phyloP scores from a whole-genome alignment of 2,113 vertebrate species.

The Mola mola region DNA sequence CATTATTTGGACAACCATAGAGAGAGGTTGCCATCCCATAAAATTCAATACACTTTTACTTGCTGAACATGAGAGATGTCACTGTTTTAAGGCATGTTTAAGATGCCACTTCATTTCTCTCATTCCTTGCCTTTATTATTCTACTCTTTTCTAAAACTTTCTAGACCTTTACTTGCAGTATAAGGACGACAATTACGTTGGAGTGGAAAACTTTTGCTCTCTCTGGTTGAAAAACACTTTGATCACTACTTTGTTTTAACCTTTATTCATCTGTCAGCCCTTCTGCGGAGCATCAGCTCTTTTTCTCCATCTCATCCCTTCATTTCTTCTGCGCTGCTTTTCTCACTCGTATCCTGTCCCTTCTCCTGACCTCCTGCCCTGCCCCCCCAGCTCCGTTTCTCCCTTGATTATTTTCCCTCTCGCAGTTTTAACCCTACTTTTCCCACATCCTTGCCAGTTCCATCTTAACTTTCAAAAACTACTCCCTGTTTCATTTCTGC shows the following conservation, averaged over 20 bases:
- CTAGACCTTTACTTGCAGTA: too few species aligned
- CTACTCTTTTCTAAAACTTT: too few species aligned
- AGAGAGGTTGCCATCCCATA: too few species aligned
- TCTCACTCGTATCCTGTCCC: not conserved
- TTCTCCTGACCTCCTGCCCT: not conserved
- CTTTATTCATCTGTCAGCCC: not conserved
- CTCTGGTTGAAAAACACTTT: not conserved
- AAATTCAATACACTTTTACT: too few species aligned
- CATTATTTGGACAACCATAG: not conserved
- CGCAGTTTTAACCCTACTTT: conserved; percentile 26
- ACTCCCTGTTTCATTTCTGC: conserved; percentile 12
- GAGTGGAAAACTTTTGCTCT: not conserved
- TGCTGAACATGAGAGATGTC: too few species aligned
- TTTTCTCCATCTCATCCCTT: not conserved
- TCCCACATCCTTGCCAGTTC: conserved; percentile 14
- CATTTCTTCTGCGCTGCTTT: not conserved
- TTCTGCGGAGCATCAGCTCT: not conserved
- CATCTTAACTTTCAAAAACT: conserved; percentile 24
- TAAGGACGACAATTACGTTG: too few species aligned
- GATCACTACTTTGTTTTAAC: not conserved
- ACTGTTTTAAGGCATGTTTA: too few species aligned
- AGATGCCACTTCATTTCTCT: too few species aligned
- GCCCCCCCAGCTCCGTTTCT: conserved; percentile 1
- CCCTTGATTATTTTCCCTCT: conserved; percentile 14
- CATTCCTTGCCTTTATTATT: too few species aligned